Evolutionary conservation across 2,888 invertebrate species (phyloP), one percentile per base, ranked within the genome.

Genomic region (Theretra japonica): DNA sequence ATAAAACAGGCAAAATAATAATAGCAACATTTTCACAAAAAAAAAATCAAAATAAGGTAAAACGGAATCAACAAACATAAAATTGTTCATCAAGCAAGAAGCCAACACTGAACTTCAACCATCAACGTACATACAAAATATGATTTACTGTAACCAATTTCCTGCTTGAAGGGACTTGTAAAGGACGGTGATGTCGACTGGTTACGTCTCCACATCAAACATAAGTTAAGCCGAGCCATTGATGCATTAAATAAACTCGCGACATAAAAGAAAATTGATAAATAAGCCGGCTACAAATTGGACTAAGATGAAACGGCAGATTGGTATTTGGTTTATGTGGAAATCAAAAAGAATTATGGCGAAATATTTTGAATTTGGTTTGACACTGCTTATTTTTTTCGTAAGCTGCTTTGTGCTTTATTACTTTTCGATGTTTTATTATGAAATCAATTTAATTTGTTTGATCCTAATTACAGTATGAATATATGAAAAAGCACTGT

Each of bases 181-280:
- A 82, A 82, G 80, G 77, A 72, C 65, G 62, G 57, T 17, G 68
- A 71, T 58, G 71, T 73, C 78, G 75, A 75, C 74, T 78, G 69
- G 75, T 81, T 79, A 79, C 80, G 79, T 79, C 77, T 78, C 68
- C 59, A 81, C 82, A 77, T 82, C 80, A 80, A 83, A 83, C 76
- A 77, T 73, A 75, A 76, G 77, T 76, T 73, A 77, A 77, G 75
- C 73, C 75, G 68, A 68, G 70, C 74, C 80, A 80, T 79, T 81
- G 83, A 82, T 85, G 86, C 86, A 86, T 86, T 85, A 88, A 88
- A 87, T 87, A 81, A 83, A 75, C 59, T 70, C 33, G 21, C 23
- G 56, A 33, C 58, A 70, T 70, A 33, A 70, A 70, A 41, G 65
- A 48, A 41, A 23, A 65, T 65, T 65, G 41, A 65, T 65, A 48